Evolutionary conservation across 2,888 invertebrate genomes (phyloP).

Genomic region (Megaustenia siamemsis): DNA sequence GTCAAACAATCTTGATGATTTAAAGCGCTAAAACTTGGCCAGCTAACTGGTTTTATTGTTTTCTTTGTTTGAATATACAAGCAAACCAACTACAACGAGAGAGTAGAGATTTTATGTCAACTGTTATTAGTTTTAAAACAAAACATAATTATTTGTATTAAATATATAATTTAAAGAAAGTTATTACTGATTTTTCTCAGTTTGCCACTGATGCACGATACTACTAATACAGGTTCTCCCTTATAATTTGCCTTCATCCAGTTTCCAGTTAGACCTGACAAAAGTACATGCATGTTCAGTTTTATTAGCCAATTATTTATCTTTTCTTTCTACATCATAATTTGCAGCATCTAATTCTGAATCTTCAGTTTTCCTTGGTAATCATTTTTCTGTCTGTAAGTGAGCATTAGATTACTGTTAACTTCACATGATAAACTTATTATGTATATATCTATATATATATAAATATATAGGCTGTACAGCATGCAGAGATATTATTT

Average conservation of each 20-base stretch:
- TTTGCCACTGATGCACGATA: neutral
- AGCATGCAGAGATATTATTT: slow-evolving; percentile 31
- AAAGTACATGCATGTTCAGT: slow-evolving; percentile 27
- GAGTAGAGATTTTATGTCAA: neutral
- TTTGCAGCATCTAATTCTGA: slow-evolving; percentile 13
- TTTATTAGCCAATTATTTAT: neutral
- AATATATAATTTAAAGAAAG: neutral
- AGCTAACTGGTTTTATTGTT: neutral
- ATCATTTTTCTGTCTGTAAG: slow-evolving; percentile 12
- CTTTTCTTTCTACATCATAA: neutral
- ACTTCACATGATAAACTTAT: neutral
- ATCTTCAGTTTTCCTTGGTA: neutral
- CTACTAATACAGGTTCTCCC: neutral
- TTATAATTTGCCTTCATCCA: neutral
- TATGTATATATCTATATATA: no score
- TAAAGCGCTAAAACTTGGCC: neutral
- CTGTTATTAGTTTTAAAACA: neutral
- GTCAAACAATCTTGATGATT: slow-evolving; percentile 47
- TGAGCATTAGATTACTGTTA: slow-evolving; percentile 9
- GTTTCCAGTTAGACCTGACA: neutral
- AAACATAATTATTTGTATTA: neutral
- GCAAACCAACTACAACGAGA: neutral
- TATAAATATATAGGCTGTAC: neutral
- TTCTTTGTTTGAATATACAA: neutral
- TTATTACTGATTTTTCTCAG: neutral